These are phyloP conservation scores for Alcedo atthis DNA, from an alignment of 2,797 vertebrate species.

Conservation along the genomic window DNA sequence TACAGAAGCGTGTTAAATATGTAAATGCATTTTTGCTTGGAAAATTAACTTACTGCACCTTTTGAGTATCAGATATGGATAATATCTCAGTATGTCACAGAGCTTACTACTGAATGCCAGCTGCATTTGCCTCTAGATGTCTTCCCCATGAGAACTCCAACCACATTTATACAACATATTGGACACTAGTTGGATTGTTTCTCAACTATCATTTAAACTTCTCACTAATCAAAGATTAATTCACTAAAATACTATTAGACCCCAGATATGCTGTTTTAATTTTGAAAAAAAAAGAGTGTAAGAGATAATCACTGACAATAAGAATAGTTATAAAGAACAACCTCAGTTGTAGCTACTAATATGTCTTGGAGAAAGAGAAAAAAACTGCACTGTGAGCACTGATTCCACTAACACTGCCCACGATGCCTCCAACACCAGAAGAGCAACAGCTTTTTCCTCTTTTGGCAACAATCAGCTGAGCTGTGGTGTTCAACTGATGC, in stretches of 20 bases:
- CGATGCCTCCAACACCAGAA: not conserved
- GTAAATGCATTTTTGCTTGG: not conserved
- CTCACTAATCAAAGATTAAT: not conserved
- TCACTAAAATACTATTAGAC: not conserved
- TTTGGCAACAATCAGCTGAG: not conserved
- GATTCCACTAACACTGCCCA: not conserved
- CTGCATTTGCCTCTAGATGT: not conserved
- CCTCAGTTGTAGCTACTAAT: not conserved
- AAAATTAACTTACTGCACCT: not conserved
- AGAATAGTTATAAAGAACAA: not conserved
- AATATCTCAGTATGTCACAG: fast-evolving
- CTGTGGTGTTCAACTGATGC: too few relatives aligned
- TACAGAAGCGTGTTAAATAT: not conserved
- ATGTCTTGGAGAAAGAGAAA: not conserved
- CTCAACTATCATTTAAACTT: not conserved
- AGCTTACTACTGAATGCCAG: not conserved
- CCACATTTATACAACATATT: not conserved
- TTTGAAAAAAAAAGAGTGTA: not conserved
- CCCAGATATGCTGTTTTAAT: not conserved
- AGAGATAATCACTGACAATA: not conserved
- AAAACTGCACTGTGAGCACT: not conserved
- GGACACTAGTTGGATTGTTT: not conserved
- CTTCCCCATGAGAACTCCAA: not conserved
- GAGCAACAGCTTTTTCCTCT: not conserved
- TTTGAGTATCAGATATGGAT: not conserved